Percentiles rank a stretch among this genome's conserved stretches.
Conservation (phyloP, 1,140 invertebrate species). For the Melanaphis sacchari region DNA sequence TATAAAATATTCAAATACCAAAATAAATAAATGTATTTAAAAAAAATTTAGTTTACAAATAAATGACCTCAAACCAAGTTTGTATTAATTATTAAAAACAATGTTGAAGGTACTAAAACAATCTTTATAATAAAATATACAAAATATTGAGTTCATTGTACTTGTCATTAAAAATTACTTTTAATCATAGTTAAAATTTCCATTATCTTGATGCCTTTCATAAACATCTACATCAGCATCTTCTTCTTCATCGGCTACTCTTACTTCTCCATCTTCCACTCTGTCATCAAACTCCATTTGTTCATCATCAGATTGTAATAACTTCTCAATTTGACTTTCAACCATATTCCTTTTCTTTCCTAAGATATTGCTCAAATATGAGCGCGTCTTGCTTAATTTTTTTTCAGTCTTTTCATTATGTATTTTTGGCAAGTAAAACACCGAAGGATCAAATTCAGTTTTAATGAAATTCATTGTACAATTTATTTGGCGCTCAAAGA, state of each 20-base stretch:
- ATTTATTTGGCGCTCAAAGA: conserved; percentile 83
- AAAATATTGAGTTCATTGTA: conserved; percentile 31
- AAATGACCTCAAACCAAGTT: not conserved
- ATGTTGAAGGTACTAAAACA: conserved; percentile 29
- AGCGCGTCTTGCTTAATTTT: conserved; percentile 63
- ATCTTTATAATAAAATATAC: conserved; percentile 35
- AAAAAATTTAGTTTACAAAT: conserved; percentile 19
- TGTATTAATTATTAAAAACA: conserved; percentile 47
- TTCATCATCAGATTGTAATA: conserved; percentile 27
- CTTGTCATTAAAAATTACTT: not conserved
- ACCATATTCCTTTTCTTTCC: conserved; percentile 51
- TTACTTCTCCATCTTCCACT: conserved; percentile 41
- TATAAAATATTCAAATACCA: conserved; percentile 47
- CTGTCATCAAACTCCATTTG: conserved; percentile 48
- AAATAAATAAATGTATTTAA: conserved; percentile 50
- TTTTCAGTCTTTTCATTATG: conserved; percentile 69
- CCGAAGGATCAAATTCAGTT: conserved; percentile 83
- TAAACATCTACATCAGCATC: conserved; percentile 50
- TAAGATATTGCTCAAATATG: conserved; percentile 51
- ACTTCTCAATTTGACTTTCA: conserved; percentile 55
- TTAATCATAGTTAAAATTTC: conserved; percentile 51
- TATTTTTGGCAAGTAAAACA: conserved; percentile 87
- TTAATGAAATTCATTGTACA: conserved; percentile 83
- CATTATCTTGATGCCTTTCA: conserved; percentile 39
- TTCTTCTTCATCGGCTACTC: conserved; percentile 50